Evolutionary conservation across 2,113 vertebrate genomes (phyloP), one percentile per base, ranked within the genome.

Genomic region (Odontesthes bonariensis): DNA sequence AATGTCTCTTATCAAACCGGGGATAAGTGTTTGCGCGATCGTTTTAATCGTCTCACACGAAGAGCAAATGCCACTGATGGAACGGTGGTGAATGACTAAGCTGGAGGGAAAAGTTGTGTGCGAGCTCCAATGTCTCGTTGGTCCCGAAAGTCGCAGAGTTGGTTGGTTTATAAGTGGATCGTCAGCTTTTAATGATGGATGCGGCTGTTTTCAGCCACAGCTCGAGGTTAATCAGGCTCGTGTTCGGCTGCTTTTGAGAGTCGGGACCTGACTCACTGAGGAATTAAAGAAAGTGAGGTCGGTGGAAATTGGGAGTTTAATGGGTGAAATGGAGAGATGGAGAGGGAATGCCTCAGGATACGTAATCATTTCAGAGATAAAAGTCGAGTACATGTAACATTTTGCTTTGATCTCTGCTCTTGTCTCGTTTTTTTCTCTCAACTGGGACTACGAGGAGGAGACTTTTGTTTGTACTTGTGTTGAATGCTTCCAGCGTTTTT

Each of bases 221-320:
- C 10, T 65, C 5, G 57, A 58, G 31, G 12, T 75, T 57, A 16
- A 51, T 59, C 69, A 16, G n/a, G 19, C n/a, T 11, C 54, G 73
- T 35, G 73, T 73, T 66, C 46, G 17, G 1, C 2, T 35, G 2
- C 71, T 62, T 72, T 68, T 63, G 52, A 42, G 1, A 46, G 54
- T 33, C 19, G 19, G 13, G 65, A 63, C 12, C 4, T 84, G 81
- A 84, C 35, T 84, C 78, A 81, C 35, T 8, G n/a, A 73, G 5
- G 46, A 62, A 35, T 60, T 19, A 61, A 51, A 73, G 16, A 61
- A 20, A 75, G 7, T 55, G 52, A 68, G 20, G 59, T 51, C 0
- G 0, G 59, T 69, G 49, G 47, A 66, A 73, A 58, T 49, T 19
- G 19, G 46, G 12, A 22, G 12, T 57, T 22, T 16, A 54, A 38